Conservation (phyloP, 2,113 vertebrate species). For the Brachyhypopomus occidentalis region DNA sequence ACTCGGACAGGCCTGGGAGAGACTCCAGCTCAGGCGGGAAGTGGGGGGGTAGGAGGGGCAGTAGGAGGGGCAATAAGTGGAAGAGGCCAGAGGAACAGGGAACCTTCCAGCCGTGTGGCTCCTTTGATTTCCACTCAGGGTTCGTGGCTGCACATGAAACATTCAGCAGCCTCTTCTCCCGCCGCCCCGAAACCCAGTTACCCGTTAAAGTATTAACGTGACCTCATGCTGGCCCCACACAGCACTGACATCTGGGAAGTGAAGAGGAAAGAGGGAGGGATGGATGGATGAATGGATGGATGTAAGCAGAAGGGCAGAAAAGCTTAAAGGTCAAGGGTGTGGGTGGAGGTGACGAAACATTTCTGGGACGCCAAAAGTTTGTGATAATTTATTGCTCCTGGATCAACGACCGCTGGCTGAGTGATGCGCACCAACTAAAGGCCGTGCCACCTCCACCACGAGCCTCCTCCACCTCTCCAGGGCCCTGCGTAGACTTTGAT, state of each 20-base stretch:
- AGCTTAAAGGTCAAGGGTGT: background rate
- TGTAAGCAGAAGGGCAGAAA: slow-evolving; percentile 20
- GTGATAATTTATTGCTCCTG: background rate
- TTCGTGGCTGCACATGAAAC: slow-evolving; percentile 44
- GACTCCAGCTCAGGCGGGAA: slow-evolving; percentile 32
- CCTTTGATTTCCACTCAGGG: slow-evolving; percentile 53
- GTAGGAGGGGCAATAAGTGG: background rate
- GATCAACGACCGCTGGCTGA: background rate
- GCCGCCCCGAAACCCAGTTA: slow-evolving; percentile 23
- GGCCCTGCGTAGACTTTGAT: background rate
- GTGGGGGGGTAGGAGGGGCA: background rate
- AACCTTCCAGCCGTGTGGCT: slow-evolving; percentile 45
- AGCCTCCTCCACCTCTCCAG: background rate
- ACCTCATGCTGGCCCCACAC: slow-evolving; percentile 33
- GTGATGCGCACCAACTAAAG: background rate
- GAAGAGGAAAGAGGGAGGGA: slow-evolving; percentile 47
- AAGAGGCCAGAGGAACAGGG: background rate
- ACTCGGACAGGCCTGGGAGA: slow-evolving; percentile 33
- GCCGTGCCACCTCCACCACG: background rate
- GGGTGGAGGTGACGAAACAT: background rate
- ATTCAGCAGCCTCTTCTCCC: slow-evolving; percentile 36
- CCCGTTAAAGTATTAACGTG: background rate
- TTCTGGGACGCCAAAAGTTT: background rate
- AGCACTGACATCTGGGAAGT: slow-evolving; percentile 60
- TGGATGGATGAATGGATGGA: slow-evolving; percentile 51